Evolutionary conservation across 2,113 vertebrate genomes (phyloP).

Genomic region (Etheostoma spectabile): DNA sequence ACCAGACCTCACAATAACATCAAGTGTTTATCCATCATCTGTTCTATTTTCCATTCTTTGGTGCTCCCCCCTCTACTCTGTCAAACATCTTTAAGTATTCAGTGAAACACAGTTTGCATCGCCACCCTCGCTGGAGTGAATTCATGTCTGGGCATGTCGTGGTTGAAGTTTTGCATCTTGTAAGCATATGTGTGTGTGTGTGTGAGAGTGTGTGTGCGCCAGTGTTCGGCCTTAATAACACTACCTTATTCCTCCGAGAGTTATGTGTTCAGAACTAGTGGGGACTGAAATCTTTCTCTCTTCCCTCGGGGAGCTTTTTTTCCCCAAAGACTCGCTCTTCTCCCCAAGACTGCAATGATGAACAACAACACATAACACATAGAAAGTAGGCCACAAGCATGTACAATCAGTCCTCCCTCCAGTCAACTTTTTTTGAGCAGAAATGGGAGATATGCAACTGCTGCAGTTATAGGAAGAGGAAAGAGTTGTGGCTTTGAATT

Average conservation of each 20-base stretch:
- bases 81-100: conserved; percentile 12
- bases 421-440: conserved; percentile 56
- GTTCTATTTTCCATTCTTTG: not conserved
- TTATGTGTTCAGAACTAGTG: conserved; percentile 51
- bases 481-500: conserved; percentile 29
- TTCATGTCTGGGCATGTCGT: not conserved
- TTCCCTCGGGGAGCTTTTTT: conserved; percentile 46
- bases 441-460: conserved; percentile 12
- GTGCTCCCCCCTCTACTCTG: not conserved
- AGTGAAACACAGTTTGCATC: conserved; percentile 2
- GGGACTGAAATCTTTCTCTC: conserved; percentile 64
- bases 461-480: not conserved
- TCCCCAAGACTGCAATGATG: conserved; percentile 61
- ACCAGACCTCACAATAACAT: not conserved
- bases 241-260: conserved; percentile 54
- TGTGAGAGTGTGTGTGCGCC: conserved; percentile 13
- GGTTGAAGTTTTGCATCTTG: conserved; percentile 27
- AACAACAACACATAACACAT: conserved; percentile 69
- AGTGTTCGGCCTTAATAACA: conserved; percentile 56
- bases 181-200: conserved; percentile 8
- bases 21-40: not conserved
- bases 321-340: conserved; percentile 58
- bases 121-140: conserved; percentile 2
- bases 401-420: conserved; percentile 42
- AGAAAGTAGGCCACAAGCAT: conserved; percentile 71